Percentiles rank a stretch among this genome's conserved stretches.
These are phyloP conservation scores for Chromoteleia sp. DNA, from an alignment of 2,888 invertebrate species.

Conservation along the genomic window DNA sequence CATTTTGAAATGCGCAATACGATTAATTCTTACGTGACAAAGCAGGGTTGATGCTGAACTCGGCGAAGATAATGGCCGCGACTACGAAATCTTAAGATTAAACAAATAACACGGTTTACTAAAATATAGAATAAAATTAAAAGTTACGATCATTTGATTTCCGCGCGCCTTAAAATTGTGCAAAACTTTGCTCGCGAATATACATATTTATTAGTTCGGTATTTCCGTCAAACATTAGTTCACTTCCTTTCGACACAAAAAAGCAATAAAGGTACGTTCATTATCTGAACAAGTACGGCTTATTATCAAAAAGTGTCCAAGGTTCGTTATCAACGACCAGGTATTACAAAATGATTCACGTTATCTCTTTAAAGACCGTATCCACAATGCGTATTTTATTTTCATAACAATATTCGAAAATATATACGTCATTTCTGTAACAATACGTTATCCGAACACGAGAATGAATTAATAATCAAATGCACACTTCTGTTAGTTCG, in stretches of 20 bases:
- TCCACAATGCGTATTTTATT: slow-evolving; percentile 1
- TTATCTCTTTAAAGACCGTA: slow-evolving; percentile 44
- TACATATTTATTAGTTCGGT: slow-evolving; percentile 4
- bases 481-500: too few species aligned
- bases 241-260: slow-evolving; percentile 23
- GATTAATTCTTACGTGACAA: slow-evolving; percentile 16
- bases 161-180: not conserved
- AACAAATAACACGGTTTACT: slow-evolving; percentile 3
- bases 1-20: slow-evolving; percentile 6
- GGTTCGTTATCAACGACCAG: slow-evolving; percentile 40
- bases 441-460: too few species aligned
- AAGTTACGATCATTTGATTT: too few species aligned
- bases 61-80: slow-evolving; percentile 9
- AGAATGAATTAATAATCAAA: too few species aligned
- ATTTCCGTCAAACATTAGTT: slow-evolving; percentile 22
- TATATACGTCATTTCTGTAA: too few species aligned
- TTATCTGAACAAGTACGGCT: slow-evolving; percentile 27
- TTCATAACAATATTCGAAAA: slow-evolving; percentile 4
- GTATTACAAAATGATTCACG: slow-evolving; percentile 51
- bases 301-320: slow-evolving; percentile 55
- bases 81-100: slow-evolving; percentile 17
- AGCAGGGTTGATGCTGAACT: not conserved
- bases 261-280: slow-evolving; percentile 16
- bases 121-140: not conserved
- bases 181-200: too few species aligned